A percentile compares a stretch with the other conserved stretches of the same genome.
phyloP scores from a whole-genome alignment of 2,888 invertebrate genomes.

The Pemphredon lugubris region DNA sequence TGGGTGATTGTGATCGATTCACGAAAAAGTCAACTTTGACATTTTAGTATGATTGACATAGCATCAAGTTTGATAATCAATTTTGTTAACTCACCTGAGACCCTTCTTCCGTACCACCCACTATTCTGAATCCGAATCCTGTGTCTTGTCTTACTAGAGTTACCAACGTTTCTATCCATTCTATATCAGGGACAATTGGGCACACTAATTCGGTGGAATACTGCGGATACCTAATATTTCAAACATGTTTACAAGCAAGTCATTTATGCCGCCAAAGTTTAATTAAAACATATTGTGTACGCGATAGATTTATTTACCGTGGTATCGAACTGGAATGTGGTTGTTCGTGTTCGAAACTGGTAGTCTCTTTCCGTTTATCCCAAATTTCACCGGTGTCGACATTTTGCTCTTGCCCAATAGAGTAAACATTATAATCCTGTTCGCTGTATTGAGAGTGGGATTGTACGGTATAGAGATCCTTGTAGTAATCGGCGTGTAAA shows the following conservation, averaged over 20 bases:
- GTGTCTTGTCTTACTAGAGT: constrained; percentile 93
- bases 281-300: too few relatives aligned
- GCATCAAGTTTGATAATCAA: too few relatives aligned
- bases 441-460: constrained; percentile 77
- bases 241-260: constrained; percentile 6
- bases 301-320: constrained; percentile 72
- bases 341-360: constrained; percentile 85
- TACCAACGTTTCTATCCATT: constrained; percentile 87
- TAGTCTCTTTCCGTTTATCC: constrained; percentile 83
- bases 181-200: constrained; percentile 78
- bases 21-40: too few relatives aligned
- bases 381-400: constrained; percentile 80
- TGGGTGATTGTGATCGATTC: too few relatives aligned
- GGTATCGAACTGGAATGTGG: constrained; percentile 81
- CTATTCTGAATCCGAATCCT: constrained; percentile 98
- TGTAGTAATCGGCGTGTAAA: constrained; percentile 76
- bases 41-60: too few relatives aligned
- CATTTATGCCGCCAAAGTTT: too few relatives aligned
- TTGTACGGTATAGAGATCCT: constrained; percentile 74
- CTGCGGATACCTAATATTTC: constrained; percentile 74
- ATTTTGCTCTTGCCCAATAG: constrained; percentile 79
- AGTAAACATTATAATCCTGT: constrained; percentile 75
- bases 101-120: constrained; percentile 98
- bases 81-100: constrained; percentile 88
- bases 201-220: constrained; percentile 78